A percentile compares a stretch with the other conserved stretches of the same genome.
These are phyloP conservation scores for Porites australiensis DNA, from an alignment of 64 coral and sea anemone genomes.

Conservation along the genomic window DNA sequence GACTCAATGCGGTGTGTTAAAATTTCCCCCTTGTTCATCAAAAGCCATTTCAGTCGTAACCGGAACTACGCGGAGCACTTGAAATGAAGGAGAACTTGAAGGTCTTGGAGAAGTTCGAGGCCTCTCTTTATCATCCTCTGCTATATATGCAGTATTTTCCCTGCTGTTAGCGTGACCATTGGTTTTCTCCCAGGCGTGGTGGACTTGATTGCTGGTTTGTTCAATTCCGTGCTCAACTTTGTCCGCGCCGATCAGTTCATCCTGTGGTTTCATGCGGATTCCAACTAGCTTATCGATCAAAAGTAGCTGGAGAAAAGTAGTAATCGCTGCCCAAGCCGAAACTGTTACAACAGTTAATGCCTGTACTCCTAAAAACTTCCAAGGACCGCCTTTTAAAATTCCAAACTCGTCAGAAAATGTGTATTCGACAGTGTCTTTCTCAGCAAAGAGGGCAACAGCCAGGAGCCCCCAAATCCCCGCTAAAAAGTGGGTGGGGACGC, in stretches of 20 bases:
- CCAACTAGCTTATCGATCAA: slow-evolving; percentile 72
- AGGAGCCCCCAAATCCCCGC: slow-evolving; percentile 82
- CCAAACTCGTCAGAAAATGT: slow-evolving; percentile 60
- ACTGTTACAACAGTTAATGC: slow-evolving; percentile 16
- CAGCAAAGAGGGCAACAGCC: slow-evolving; percentile 82
- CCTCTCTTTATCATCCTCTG: not conserved
- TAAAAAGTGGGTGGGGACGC: slow-evolving; percentile 76
- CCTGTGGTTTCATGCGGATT: slow-evolving; percentile 64
- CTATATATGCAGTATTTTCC: not conserved
- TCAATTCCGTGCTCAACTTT: slow-evolving; percentile 70
- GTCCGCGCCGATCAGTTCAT: slow-evolving; percentile 87
- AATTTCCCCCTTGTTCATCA: too few species aligned
- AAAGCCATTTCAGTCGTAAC: not conserved
- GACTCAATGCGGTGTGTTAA: too few species aligned
- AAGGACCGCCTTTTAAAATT: slow-evolving; percentile 86
- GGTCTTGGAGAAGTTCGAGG: not conserved
- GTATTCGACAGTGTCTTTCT: slow-evolving; percentile 74
- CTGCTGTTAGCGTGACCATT: not conserved
- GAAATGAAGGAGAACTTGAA: not conserved
- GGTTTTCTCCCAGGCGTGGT: not conserved
- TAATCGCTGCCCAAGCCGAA: slow-evolving; percentile 46
- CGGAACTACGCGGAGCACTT: not conserved
- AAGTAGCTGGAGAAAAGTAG: slow-evolving; percentile 61
- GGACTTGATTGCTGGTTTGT: not conserved
- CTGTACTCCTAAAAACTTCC: slow-evolving; percentile 74